These are phyloP conservation scores for Hemithea aestivaria DNA, from an alignment of 2,888 invertebrate genomes.

Conservation along the genomic window DNA sequence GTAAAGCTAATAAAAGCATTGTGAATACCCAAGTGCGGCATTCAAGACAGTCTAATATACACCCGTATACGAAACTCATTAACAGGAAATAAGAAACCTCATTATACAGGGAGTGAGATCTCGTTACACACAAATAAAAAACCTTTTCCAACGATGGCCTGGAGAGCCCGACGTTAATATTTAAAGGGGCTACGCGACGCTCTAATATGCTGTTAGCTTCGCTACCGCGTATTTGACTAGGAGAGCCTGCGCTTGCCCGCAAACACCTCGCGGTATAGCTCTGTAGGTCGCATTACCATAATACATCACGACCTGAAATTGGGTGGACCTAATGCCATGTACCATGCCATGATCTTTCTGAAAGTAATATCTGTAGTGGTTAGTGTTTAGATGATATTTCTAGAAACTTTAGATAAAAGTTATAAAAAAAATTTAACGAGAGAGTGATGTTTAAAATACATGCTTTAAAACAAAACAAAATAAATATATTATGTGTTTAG, in stretches of 20 bases:
- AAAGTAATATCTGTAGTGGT: too few relatives aligned
- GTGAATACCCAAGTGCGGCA: too few relatives aligned
- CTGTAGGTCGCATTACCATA: not conserved
- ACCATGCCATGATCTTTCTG: too few relatives aligned
- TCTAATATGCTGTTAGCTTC: slow-evolving; percentile 66
- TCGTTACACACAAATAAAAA: slow-evolving; percentile 67
- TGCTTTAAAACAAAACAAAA: too few relatives aligned
- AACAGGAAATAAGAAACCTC: slow-evolving; percentile 58
- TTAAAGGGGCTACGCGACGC: slow-evolving; percentile 57
- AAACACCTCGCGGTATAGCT: slow-evolving; percentile 6
- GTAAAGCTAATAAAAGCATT: too few relatives aligned
- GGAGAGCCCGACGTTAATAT: slow-evolving; percentile 58
- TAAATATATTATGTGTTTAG: too few relatives aligned
- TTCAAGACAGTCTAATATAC: slow-evolving; percentile 39
- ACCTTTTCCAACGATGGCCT: slow-evolving; percentile 49
- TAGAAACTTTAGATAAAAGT: too few relatives aligned
- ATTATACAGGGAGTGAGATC: slow-evolving; percentile 54
- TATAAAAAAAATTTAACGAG: too few relatives aligned
- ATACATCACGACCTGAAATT: too few relatives aligned
- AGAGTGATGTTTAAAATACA: too few relatives aligned
- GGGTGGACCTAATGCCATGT: too few relatives aligned
- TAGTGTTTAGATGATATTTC: too few relatives aligned
- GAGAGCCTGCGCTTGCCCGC: slow-evolving; percentile 17
- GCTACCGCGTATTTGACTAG: slow-evolving; percentile 47
- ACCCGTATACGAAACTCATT: slow-evolving; percentile 52